phyloP scores from a whole-genome alignment of 2,888 invertebrate genomes.

The Tuta absoluta region DNA sequence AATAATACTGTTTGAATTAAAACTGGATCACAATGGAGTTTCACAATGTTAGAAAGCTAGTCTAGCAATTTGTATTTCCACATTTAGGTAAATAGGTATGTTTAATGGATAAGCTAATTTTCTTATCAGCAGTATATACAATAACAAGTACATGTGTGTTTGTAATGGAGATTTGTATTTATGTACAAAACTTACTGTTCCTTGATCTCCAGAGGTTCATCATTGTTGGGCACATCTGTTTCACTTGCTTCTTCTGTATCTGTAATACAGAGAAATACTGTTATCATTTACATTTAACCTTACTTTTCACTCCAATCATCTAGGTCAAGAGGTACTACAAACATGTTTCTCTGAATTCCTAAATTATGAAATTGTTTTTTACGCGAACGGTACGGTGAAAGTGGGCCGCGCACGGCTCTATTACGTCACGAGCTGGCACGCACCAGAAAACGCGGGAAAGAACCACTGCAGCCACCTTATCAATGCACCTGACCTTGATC shows the following conservation, averaged over 20 bases:
- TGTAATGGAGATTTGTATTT: background rate
- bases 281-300: background rate
- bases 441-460: constrained; percentile 68
- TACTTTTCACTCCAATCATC: background rate
- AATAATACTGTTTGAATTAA: too few relatives aligned
- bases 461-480: constrained; percentile 36
- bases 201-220: constrained; percentile 91
- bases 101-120: background rate
- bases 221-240: constrained; percentile 92
- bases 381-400: constrained; percentile 53
- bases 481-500: constrained; percentile 52
- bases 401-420: constrained; percentile 52
- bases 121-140: constrained; percentile 1
- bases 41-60: too few relatives aligned
- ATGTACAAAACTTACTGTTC: constrained; percentile 85
- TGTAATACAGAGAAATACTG: constrained; percentile 39
- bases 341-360: constrained; percentile 3
- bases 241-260: constrained; percentile 99
- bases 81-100: too few relatives aligned
- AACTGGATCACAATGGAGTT: too few relatives aligned
- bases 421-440: constrained; percentile 66
- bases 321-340: constrained; percentile 3
- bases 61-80: too few relatives aligned
- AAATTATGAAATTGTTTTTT: constrained; percentile 19
- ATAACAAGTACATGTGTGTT: background rate